phyloP scores from a whole-genome alignment of 2,888 invertebrate species.

The Sphaerophoria taeniata region DNA sequence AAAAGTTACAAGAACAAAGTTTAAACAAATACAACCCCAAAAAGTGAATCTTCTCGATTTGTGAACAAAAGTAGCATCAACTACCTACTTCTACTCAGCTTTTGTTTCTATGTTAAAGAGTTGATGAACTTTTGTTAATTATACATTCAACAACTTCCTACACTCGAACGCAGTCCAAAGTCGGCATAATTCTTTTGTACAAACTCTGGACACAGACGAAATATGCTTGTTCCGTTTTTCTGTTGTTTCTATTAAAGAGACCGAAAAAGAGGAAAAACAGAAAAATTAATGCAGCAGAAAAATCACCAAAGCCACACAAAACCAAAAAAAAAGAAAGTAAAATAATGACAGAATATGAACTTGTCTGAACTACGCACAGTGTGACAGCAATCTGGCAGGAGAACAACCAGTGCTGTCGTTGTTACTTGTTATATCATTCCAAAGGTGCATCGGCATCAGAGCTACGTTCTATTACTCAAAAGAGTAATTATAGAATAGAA shows the following conservation, averaged over 20 bases:
- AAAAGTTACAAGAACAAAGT: no score
- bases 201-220: not conserved
- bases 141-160: constrained; percentile 26
- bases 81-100: not conserved
- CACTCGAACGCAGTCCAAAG: constrained; percentile 13
- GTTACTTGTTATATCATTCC: not conserved
- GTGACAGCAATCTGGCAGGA: not conserved
- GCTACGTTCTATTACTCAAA: not conserved
- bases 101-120: constrained; percentile 13
- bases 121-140: constrained; percentile 35
- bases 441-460: not conserved
- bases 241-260: constrained; percentile 12
- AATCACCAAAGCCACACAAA: constrained; percentile 52
- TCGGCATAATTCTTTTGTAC: constrained; percentile 24
- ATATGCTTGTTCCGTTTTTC: constrained; percentile 13
- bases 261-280: not conserved
- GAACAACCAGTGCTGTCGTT: constrained; percentile 24
- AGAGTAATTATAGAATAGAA: no score
- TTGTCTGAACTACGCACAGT: constrained; percentile 54
- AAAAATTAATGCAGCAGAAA: constrained; percentile 44
- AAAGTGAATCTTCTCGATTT: not conserved
- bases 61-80: constrained; percentile 7
- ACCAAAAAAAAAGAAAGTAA: constrained; percentile 57
- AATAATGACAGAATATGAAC: constrained; percentile 68
- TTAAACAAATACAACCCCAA: no score